Evolutionary conservation across 64 coral and sea anemone species (phyloP).

Genomic region (Dendrophyllia cribrosa): DNA sequence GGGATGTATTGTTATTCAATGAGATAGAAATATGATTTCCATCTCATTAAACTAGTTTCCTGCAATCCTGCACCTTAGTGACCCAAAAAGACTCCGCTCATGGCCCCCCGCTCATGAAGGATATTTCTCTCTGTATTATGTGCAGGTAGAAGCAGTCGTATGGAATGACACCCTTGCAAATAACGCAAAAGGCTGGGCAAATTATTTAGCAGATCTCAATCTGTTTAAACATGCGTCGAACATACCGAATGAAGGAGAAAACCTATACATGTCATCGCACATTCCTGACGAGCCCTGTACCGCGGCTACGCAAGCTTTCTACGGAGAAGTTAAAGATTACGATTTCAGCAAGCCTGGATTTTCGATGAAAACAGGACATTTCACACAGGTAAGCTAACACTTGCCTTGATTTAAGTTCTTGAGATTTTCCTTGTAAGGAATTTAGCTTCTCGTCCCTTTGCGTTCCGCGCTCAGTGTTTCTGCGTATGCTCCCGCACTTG

Average conservation of each 20-base stretch:
- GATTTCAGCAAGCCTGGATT: conserved; percentile 72
- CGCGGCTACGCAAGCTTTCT: conserved; percentile 53
- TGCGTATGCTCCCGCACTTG: too few relatives aligned
- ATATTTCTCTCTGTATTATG: not conserved
- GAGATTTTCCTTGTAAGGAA: too few relatives aligned
- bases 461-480: too few relatives aligned
- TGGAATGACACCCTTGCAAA: conserved; percentile 54
- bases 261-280: conserved; percentile 45
- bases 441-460: too few relatives aligned
- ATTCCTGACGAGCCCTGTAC: conserved; percentile 25
- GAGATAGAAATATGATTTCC: too few relatives aligned
- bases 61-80: too few relatives aligned
- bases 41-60: too few relatives aligned
- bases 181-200: conserved; percentile 55
- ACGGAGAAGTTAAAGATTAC: conserved; percentile 70
- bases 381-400: conserved; percentile 56
- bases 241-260: conserved; percentile 45
- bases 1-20: too few relatives aligned
- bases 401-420: too few relatives aligned
- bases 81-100: not conserved
- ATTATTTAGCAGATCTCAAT: conserved; percentile 60
- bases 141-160: conserved; percentile 30
- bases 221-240: conserved; percentile 42
- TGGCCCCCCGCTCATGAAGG: not conserved
- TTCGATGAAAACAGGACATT: conserved; percentile 68